phyloP scores from a whole-genome alignment of 2,113 vertebrate species.

The Oryzias celebensis region DNA sequence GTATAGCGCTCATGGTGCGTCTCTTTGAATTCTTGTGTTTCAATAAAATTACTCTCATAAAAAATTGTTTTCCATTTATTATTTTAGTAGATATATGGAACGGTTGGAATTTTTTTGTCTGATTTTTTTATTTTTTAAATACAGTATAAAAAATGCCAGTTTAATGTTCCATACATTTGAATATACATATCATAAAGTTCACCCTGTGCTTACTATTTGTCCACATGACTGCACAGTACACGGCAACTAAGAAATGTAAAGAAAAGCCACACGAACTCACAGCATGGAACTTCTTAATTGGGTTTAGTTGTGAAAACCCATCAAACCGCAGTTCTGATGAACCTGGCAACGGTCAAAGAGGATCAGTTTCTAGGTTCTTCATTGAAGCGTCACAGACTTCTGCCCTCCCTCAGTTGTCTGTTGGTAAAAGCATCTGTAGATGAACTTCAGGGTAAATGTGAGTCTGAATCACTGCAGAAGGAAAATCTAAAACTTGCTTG shows the following conservation, averaged over 20 bases:
- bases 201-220: neutral
- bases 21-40: too few species aligned
- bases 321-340: slow-evolving; percentile 22
- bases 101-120: neutral
- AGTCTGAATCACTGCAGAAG: too few species aligned
- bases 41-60: too few species aligned
- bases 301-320: slow-evolving; percentile 39
- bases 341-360: slow-evolving; percentile 15
- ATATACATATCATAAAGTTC: too few species aligned
- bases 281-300: slow-evolving; percentile 55
- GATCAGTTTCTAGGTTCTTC: slow-evolving; percentile 6
- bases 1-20: too few species aligned
- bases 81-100: neutral
- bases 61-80: too few species aligned
- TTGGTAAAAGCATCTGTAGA: neutral
- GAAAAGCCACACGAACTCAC: slow-evolving; percentile 36
- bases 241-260: slow-evolving; percentile 1
- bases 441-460: neutral
- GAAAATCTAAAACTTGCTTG: neutral
- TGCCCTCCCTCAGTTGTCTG: slow-evolving; percentile 5
- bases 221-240: slow-evolving; percentile 17
- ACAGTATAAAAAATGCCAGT: neutral
- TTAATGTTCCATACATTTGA: neutral
- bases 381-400: neutral
- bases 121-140: neutral